Percentiles rank a stretch among this genome's conserved stretches.
phyloP scores from a whole-genome alignment of 2,113 vertebrate species.

The Coracopsis vasa region DNA sequence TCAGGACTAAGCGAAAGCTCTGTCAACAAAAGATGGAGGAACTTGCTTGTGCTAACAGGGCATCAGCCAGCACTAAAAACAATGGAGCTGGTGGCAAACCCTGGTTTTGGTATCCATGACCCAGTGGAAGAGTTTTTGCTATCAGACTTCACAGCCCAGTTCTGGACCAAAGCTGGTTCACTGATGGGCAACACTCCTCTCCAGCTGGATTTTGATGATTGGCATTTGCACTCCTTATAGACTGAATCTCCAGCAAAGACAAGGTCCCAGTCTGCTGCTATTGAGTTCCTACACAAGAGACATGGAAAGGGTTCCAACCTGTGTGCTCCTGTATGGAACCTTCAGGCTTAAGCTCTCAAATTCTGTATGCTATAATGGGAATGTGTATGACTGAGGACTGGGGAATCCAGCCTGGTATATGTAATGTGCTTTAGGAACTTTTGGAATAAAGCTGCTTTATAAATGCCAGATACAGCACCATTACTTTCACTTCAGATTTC shows the following conservation, averaged over 20 bases:
- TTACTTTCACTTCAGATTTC: slow-evolving; percentile 56
- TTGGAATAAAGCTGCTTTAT: not conserved
- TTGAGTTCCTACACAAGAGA: not conserved
- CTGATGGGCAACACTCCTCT: not conserved
- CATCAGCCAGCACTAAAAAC: rapidly evolving
- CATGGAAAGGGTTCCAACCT: not conserved
- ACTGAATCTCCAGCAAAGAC: not conserved
- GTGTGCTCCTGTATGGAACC: not conserved
- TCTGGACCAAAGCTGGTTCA: not conserved
- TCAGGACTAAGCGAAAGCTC: not conserved
- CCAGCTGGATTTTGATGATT: not conserved
- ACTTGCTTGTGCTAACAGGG: not conserved
- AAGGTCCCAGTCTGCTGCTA: not conserved
- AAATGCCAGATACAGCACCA: slow-evolving; percentile 32
- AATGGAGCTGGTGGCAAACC: not conserved
- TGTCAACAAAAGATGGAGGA: not conserved
- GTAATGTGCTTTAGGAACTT: not conserved
- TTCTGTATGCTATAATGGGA: not conserved
- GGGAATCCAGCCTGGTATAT: not conserved
- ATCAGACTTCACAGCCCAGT: not conserved
- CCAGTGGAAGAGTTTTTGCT: not conserved
- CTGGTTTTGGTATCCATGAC: not conserved
- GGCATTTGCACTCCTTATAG: not conserved
- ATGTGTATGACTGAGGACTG: not conserved
- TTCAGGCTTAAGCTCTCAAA: not conserved